Base-by-base conservation (phyloP, 2,797 vertebrate species). In the Enteromius paludinosus region DNA sequence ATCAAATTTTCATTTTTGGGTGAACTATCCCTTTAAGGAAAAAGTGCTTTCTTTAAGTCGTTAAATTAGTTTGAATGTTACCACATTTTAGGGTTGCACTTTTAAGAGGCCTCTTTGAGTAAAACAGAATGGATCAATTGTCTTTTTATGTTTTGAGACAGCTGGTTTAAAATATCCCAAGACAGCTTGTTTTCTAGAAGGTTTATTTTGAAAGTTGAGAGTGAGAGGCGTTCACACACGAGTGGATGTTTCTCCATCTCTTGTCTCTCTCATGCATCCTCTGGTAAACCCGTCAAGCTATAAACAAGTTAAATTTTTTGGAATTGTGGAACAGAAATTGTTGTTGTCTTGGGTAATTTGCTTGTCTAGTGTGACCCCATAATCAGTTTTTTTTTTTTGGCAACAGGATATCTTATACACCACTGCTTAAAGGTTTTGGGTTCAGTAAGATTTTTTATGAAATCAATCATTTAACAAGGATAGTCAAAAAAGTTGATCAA, bases 201-300 rank as follows among this genome's bases (percentile, higher is more conserved):
- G 25, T 38, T 35, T 43, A 25, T n/a, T 23, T 30, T 28, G 30
- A 73, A 4, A 30, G 11, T 59, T 43, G 18, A 5, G 54, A 56
- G 23, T 12, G 9, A 62, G 23, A 62, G 38, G n/a, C 3, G 15
- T 38, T 18, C 11, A 75, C 7, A 33, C 38, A 18, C 11, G 7
- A 25, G 33, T 43, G 61, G 9, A 25, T 70, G 81, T 82, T 47
- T 70, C 25, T 83, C 11, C 14, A 1, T 69, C 28, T 43, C 3
- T 83, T 62, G 54, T 61, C 41, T 33, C 28, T 83, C 81, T 69
- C 61, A 82, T 75, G 59, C 54, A 70, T 83, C 65, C 65, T 61
- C 28, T 30, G 25, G 56, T 20, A 68, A 45, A 76, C 62, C 52
- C 7, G n/a, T 20, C 45, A 30, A 20, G 33, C 61, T 54, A 35